phyloP scores from a whole-genome alignment of 2,888 invertebrate species.

The Torymus tubicola region DNA sequence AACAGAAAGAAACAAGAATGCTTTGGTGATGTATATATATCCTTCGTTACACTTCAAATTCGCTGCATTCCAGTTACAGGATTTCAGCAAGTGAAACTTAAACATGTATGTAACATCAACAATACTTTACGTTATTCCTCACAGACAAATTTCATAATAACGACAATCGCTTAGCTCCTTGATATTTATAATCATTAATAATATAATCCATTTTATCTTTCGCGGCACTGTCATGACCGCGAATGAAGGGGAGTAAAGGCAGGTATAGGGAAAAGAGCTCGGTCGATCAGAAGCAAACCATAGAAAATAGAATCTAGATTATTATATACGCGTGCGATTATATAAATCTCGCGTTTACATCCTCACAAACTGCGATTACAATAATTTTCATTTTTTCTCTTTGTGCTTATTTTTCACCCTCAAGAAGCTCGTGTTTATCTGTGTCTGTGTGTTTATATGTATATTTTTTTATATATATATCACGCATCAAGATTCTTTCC shows the following conservation, averaged over 20 bases:
- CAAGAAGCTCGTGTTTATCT: conserved; percentile 27
- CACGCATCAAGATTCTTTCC: neutral
- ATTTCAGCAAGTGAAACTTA: neutral
- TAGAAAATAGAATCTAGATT: conserved; percentile 49
- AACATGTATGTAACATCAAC: conserved; percentile 1
- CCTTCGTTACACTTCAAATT: neutral
- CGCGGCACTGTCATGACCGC: neutral
- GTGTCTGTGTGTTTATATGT: too few species aligned
- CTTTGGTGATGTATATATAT: neutral
- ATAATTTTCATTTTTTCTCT: conserved; percentile 9
- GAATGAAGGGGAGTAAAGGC: conserved; percentile 38
- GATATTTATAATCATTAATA: too few species aligned
- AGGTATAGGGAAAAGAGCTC: conserved; percentile 30
- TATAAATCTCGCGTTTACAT: neutral
- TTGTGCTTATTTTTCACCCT: conserved; percentile 2
- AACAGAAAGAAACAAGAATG: too few species aligned
- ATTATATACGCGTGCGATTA: conserved; percentile 23
- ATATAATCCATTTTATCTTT: neutral
- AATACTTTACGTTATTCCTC: neutral
- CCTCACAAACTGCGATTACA: conserved; percentile 1
- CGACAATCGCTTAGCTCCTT: neutral
- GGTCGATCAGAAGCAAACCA: conserved; percentile 21
- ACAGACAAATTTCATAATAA: conserved; percentile 24
- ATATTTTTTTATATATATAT: too few species aligned
- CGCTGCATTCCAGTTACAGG: neutral